phyloP scores from a whole-genome alignment of 2,797 vertebrate species.

The Chaenodraco wilsoni region DNA sequence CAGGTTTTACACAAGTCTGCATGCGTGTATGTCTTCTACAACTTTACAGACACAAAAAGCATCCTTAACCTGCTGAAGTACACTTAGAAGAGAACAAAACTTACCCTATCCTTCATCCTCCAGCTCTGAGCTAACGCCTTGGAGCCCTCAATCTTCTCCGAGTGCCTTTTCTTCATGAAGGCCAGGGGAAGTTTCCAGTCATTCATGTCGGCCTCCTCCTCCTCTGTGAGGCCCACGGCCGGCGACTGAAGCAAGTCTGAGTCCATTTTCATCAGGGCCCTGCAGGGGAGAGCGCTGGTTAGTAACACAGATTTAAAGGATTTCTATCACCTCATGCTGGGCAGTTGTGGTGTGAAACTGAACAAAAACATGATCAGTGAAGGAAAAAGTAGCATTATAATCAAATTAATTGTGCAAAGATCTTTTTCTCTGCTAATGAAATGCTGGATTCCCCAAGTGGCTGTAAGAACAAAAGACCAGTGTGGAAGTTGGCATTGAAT shows the following conservation, averaged over 20 bases:
- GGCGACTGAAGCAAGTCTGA: constrained; percentile 88
- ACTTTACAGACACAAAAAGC: constrained; percentile 1
- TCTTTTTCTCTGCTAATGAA: background rate
- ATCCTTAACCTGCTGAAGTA: background rate
- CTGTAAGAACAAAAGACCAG: background rate
- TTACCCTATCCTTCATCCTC: constrained; percentile 99
- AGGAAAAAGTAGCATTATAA: background rate
- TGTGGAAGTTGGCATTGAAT: background rate
- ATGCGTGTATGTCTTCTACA: background rate
- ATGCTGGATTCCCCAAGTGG: background rate
- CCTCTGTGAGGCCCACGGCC: constrained; percentile 90
- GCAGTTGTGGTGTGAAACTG: background rate
- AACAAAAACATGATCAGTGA: background rate
- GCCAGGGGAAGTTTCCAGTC: constrained; percentile 97
- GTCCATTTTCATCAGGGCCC: constrained; percentile 87
- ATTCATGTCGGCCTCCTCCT: constrained; percentile 91
- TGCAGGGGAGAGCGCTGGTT: constrained; percentile 38
- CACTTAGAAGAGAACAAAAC: constrained; percentile 9
- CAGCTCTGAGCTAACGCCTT: constrained; percentile 98
- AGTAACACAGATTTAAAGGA: constrained; percentile 1
- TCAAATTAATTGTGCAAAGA: background rate
- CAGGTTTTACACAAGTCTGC: background rate
- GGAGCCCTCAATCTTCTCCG: constrained; percentile 98
- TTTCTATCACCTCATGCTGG: background rate
- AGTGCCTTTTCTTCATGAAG: constrained; percentile 98